Evolutionary conservation across 2,888 invertebrate genomes (phyloP).

Genomic region (Brenthis daphne): DNA sequence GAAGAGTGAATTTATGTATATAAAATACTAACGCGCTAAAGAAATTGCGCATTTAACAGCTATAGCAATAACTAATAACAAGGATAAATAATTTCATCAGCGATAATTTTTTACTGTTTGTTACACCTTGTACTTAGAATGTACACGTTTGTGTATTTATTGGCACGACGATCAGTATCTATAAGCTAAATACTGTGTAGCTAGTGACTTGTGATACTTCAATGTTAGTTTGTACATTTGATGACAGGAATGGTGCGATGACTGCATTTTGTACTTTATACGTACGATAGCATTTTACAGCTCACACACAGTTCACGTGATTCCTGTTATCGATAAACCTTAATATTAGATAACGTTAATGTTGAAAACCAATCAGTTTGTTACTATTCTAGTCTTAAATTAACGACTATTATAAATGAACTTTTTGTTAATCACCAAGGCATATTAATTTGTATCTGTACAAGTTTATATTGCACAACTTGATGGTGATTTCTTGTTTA

Average conservation of each 20-base stretch:
- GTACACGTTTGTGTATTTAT: conserved; percentile 16
- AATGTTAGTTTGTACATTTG: conserved; percentile 32
- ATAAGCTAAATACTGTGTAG: conserved; percentile 42
- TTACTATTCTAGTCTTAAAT: conserved; percentile 66
- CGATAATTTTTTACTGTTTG: background rate
- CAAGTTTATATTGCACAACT: conserved; percentile 73
- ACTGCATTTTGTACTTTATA: conserved; percentile 18
- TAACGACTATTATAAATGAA: conserved; percentile 54
- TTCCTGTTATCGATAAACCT: conserved; percentile 27
- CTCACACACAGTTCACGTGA: conserved; percentile 13
- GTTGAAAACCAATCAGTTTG: conserved; percentile 40
- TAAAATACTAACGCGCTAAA: background rate
- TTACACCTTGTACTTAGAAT: conserved; percentile 8
- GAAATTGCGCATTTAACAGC: conserved; percentile 1
- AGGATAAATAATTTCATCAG: background rate
- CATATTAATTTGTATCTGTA: conserved; percentile 66
- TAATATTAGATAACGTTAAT: conserved; percentile 32
- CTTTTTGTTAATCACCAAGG: conserved; percentile 51
- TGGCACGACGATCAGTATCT: conserved; percentile 31
- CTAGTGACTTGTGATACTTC: conserved; percentile 43
- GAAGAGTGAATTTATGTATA: background rate
- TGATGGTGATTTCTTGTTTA: conserved; percentile 12
- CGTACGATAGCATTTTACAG: conserved; percentile 28
- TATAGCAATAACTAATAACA: background rate
- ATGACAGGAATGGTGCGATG: conserved; percentile 18